Base-by-base conservation (phyloP, 2,113 vertebrate genomes). In the Maccullochella peelii region DNA sequence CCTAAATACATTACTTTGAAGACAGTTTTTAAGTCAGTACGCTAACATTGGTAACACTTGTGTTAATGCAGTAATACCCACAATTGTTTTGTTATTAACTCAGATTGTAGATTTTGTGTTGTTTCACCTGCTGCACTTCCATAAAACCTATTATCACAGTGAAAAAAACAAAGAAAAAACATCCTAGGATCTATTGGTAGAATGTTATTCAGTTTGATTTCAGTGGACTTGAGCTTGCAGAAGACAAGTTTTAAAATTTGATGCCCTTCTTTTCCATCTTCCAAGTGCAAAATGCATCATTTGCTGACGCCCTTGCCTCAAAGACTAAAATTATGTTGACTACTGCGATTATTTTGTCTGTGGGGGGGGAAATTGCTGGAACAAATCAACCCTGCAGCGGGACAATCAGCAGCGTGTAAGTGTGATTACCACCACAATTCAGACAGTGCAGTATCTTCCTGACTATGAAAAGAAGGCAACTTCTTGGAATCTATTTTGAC, bases 301-400 rank as follows among this genome's bases (percentile, higher is more conserved):
- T 80, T 80, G 72, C 54, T 18, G 21, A 79, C 73, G 36, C 65
- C 71, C 73, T 88, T 63, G 54, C 70, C 57, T 79, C 79, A 82
- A 40, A 83, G 61, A 81, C 58, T 88, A 62, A 72, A 69, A 77
- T 70, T 69, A 84, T 83, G 59, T 81, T 55, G 59, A 77, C 47
- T 23, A 5, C 50, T 79, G 38, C 27, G 61, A 87, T 82, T 73
- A 82, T 88, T 86, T 79, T 27, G 21, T 86, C 65, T 73, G 68
- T 66, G 55, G 68, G 68, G 42, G 42, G 36, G 68, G 57, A 89
- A 86, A 85, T 70, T 77, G 52, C 82, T 38, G n/a, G 47, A 86
- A 73, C 67, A 84, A 79, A 73, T 89, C 61, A 86, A 86, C 78
- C 68, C 49, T 73, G 54, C 25, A 79, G 55, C 11, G 14, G 30